Evolutionary conservation across 2,113 vertebrate species (phyloP).

Genomic region (Hippocampus guttulatus): DNA sequence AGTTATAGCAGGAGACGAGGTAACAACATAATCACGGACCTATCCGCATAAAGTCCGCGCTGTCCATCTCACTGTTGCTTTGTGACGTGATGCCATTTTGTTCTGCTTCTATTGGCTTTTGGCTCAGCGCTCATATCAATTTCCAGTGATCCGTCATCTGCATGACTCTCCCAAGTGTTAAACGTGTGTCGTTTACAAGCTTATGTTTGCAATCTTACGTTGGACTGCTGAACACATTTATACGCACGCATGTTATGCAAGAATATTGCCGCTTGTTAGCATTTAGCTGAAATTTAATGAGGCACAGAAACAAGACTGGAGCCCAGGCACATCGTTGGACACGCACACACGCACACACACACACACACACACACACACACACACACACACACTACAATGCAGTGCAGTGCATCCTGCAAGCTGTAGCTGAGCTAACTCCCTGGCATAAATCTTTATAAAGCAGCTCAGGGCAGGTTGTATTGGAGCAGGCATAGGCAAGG

Average conservation of each 20-base stretch:
- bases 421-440: conserved; percentile 46
- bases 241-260: conserved; percentile 2
- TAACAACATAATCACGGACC: conserved; percentile 72
- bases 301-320: conserved; percentile 14
- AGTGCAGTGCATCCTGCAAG: conserved; percentile 37
- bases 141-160: conserved; percentile 22
- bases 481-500: conserved; percentile 48
- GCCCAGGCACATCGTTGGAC: conserved; percentile 12
- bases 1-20: conserved; percentile 99
- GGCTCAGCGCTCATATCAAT: neutral
- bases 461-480: conserved; percentile 55
- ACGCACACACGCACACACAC: neutral
- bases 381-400: conserved; percentile 5
- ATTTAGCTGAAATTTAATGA: conserved; percentile 29
- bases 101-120: neutral
- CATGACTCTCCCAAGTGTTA: conserved; percentile 42
- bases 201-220: conserved; percentile 17
- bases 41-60: neutral
- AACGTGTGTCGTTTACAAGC: conserved; percentile 8
- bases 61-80: neutral
- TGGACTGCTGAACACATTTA: conserved; percentile 22
- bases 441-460: conserved; percentile 65
- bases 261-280: conserved; percentile 11
- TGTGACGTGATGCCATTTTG: neutral
- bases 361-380: neutral